A percentile compares a stretch with the other conserved stretches of the same genome.
Conservation (phyloP, 2,888 invertebrate species). For the Platycnemis pennipes region DNA sequence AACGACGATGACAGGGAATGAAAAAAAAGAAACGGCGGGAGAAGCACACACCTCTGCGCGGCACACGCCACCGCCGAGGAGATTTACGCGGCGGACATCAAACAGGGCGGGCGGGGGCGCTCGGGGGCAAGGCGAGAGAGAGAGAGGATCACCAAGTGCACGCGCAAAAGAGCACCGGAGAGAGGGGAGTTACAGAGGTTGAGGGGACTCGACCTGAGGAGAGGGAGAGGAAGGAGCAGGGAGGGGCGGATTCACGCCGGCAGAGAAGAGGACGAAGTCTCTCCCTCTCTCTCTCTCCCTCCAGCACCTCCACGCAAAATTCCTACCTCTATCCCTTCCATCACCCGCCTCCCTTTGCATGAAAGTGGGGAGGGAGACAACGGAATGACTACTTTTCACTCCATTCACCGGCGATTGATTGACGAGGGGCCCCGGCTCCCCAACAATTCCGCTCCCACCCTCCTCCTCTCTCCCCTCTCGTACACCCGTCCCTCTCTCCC, state of each 20-base stretch:
- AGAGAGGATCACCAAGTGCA: background rate
- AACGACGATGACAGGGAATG: no score
- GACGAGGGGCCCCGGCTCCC: background rate
- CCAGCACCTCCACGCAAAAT: background rate
- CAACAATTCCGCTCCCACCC: background rate
- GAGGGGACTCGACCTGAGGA: no score
- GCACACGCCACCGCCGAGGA: no score
- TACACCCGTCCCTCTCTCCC: background rate
- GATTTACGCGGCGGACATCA: no score
- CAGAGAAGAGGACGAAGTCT: background rate
- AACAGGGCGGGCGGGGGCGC: background rate
- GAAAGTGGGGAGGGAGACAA: background rate
- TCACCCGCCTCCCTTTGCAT: background rate
- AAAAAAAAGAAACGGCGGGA: no score
- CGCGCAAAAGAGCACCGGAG: no score
- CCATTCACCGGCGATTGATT: conserved; percentile 14
- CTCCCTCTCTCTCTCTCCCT: background rate
- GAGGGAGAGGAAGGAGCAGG: no score
- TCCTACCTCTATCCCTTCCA: background rate
- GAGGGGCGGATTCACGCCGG: background rate
- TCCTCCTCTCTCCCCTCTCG: background rate
- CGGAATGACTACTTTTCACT: conserved; percentile 40
- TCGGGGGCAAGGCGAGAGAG: background rate
- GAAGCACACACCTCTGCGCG: no score
- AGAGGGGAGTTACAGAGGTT: no score